Base-by-base conservation (phyloP, 1,140 invertebrate genomes). In the Diorhabda carinulata region DNA sequence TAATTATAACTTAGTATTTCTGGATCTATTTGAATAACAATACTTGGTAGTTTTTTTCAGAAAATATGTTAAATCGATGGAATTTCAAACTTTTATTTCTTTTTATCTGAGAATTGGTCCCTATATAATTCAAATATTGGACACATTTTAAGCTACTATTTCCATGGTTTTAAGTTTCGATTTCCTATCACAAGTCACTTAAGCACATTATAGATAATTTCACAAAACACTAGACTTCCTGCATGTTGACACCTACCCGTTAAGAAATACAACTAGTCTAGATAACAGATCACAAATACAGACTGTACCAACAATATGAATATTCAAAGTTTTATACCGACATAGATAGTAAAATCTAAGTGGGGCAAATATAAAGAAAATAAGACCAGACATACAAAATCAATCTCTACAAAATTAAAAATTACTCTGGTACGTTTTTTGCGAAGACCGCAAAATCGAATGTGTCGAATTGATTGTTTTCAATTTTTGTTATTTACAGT, bases 321-420 rank as follows among this genome's bases (percentile, higher is more conserved):
- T 52, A 52, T 4, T 52, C 47, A 52, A 52, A 8, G 47, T 52
- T 52, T 52, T 52, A 52, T 52, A 52, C 47, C 47, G 47, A 52
- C 3, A 8, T 4, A 4, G n/a, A 6, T 6, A 52, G 47, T 52
- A 52, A 52, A 52, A 52, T 6, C 47, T 52, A 52, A 52, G 47
- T 8, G 47, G 47, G 47, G 47, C 47, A 52, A n/a, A 52, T 52
- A 6, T 52, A 52, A 52, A 52, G 6, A 52, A 52, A 52, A 52
- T 52, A 52, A 52, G n/a, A 8, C 6, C 6, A 2, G 47, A 52
- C n/a, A 52, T 52, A 52, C 47, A 52, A 52, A 52, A 52, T 52
- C 47, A 52, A 52, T 52, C 47, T 52, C 47, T 52, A 8, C n/a
- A 52, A 52, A 52, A 52, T 52, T 52, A 52, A 52, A 52, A 52